Conservation (phyloP, 2,113 vertebrate species). For the Paralichthys olivaceus region DNA sequence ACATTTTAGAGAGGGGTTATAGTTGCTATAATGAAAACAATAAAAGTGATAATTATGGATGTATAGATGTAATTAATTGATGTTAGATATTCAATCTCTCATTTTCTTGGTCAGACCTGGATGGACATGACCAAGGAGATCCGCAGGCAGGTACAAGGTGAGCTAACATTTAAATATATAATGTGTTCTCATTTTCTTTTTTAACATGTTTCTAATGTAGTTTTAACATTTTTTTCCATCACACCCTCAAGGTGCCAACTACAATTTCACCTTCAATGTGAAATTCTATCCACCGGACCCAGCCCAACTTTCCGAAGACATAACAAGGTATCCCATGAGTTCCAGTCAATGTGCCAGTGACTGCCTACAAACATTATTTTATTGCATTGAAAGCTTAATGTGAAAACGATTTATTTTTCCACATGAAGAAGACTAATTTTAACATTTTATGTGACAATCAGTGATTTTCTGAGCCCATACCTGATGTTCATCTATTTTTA, state of each 20-base stretch:
- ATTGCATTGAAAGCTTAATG: too few species aligned
- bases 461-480: too few species aligned
- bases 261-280: constrained; percentile 90
- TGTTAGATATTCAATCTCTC: constrained; percentile 6
- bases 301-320: constrained; percentile 96
- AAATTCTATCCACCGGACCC: constrained; percentile 93
- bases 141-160: constrained; percentile 92
- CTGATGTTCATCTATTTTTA: too few species aligned
- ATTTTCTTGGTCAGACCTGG: constrained; percentile 87
- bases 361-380: not conserved
- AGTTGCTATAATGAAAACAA: too few species aligned
- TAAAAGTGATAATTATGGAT: too few species aligned
- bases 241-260: constrained; percentile 66
- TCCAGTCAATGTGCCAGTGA: not conserved
- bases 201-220: not conserved
- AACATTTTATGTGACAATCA: too few species aligned
- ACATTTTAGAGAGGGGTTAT: too few species aligned
- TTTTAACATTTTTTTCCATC: not conserved
- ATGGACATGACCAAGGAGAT: constrained; percentile 96
- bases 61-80: not conserved
- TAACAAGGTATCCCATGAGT: constrained; percentile 88
- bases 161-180: constrained; percentile 55
- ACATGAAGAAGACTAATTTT: too few species aligned
- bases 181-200: not conserved
- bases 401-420: too few species aligned